A percentile compares a stretch with the other conserved stretches of the same genome.
Evolutionary conservation across 1,140 invertebrate genomes (phyloP).

Genomic region (Dinoponera quadriceps): DNA sequence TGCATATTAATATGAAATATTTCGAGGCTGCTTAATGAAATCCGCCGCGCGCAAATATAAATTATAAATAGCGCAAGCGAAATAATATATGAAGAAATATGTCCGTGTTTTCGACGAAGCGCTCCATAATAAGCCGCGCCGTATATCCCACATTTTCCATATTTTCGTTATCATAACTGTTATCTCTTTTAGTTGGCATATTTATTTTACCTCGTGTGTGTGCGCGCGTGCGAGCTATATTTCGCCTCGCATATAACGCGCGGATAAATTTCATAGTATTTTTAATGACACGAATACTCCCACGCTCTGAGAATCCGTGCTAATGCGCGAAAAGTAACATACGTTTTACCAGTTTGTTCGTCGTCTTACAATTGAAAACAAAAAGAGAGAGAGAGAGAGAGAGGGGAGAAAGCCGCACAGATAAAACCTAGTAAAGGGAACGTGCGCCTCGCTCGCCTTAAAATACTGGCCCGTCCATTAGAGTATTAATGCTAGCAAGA

Average conservation of each 20-base stretch:
- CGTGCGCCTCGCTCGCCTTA: background rate
- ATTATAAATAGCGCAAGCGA: constrained; percentile 51
- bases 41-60: constrained; percentile 37
- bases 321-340: constrained; percentile 17
- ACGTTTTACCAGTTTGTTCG: constrained; percentile 7
- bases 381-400: no score
- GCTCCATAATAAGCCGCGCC: constrained; percentile 44
- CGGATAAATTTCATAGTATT: constrained; percentile 54
- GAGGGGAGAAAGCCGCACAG: background rate
- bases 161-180: constrained; percentile 62
- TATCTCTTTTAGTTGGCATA: constrained; percentile 58
- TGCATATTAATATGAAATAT: constrained; percentile 46
- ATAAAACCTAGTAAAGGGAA: background rate
- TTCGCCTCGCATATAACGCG: constrained; percentile 39
- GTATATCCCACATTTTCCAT: constrained; percentile 55
- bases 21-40: constrained; percentile 53
- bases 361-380: background rate
- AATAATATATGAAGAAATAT: constrained; percentile 43
- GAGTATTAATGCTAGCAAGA: constrained; percentile 18
- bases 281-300: constrained; percentile 39
- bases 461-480: constrained; percentile 13
- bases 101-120: constrained; percentile 50
- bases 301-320: constrained; percentile 17
- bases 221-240: constrained; percentile 46
- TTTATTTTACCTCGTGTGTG: constrained; percentile 46